Conservation (phyloP, 2,113 vertebrate genomes). For the Phainopepla nitens region DNA sequence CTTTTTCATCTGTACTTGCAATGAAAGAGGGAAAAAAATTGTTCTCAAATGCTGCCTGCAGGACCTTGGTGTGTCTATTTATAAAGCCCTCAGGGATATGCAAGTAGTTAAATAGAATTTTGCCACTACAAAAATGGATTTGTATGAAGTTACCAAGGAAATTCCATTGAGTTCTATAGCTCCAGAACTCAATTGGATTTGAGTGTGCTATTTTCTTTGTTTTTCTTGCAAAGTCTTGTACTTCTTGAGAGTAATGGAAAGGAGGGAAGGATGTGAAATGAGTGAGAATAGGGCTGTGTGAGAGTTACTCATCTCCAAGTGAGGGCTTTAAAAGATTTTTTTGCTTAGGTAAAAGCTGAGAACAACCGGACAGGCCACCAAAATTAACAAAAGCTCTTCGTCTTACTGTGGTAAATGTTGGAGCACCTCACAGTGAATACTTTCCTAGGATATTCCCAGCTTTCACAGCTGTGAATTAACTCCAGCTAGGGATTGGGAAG, state of each 20-base stretch:
- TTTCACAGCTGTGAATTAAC: not conserved
- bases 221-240: not conserved
- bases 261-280: not conserved
- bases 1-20: not conserved
- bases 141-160: not conserved
- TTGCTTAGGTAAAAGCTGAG: not conserved
- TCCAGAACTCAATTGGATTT: not conserved
- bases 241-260: not conserved
- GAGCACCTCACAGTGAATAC: not conserved
- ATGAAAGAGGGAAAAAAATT: not conserved
- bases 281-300: not conserved
- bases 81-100: not conserved
- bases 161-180: not conserved
- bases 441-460: not conserved
- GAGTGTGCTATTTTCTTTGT: not conserved
- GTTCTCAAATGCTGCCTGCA: not conserved
- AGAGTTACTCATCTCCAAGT: not conserved
- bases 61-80: not conserved
- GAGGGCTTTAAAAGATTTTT: not conserved
- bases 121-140: not conserved
- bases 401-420: not conserved
- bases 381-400: not conserved
- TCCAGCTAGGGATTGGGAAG: not conserved
- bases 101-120: not conserved
- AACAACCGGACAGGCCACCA: not conserved